Base-by-base conservation (phyloP, 2,113 vertebrate genomes). In the Zosterops lateralis region DNA sequence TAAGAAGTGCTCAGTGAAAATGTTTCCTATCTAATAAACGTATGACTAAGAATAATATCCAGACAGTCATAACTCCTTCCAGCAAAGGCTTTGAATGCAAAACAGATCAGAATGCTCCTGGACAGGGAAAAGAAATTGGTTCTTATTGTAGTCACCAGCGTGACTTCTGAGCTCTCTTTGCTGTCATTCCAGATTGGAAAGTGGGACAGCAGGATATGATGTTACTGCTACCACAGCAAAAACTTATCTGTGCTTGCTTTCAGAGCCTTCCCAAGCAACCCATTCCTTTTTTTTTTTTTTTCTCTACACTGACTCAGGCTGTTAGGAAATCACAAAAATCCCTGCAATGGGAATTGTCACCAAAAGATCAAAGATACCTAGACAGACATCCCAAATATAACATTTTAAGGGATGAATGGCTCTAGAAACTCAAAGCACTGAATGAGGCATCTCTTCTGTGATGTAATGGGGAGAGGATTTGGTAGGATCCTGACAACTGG, bases 21-120 rank as follows among this genome's bases (percentile, higher is more conserved):
- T 89, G 90, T 83, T 93, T 93, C 56, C 22, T 50, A 53, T 94
- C 90, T 93, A 92, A 95, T 83, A 95, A 94, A 92, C 29, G 38
- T 56, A 45, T 90, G 91, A 89, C 38, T 94, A 95, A 93, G 91
- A 82, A 50, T 29, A 84, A 81, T 62, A 79, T 54, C 84, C 87
- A 87, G 40, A 85, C 26, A 89, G 53, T 44, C 50, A 24, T 72
- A 94, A 94, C 57, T 91, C 45, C 76, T 96, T 95, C 90, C 86
- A 96, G 81, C 74, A 81, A 87, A 67, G 61, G 10, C 48, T 90
- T 80, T 8, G 32, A 94, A 93, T 78, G 79, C 47, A 89, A 96
- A 96, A 53, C 74, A 93, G 57, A 83, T 81, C 64, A 34, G 67
- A 93, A 57, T 48, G 67, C 60, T 92, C 18, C 60, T 80, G 80